Conservation (phyloP, 2,113 vertebrate species). For the Redunca redunca region DNA sequence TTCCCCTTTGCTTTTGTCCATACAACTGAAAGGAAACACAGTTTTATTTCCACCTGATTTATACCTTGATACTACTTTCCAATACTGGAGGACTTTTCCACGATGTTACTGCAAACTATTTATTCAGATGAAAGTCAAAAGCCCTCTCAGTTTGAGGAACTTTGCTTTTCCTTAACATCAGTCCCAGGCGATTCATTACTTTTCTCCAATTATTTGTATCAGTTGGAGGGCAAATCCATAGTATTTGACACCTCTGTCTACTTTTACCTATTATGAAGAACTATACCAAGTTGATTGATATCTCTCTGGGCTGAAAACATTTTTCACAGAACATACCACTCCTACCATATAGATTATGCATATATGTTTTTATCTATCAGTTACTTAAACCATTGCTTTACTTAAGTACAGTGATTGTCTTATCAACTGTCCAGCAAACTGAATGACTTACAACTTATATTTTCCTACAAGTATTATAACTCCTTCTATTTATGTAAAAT, state of each 20-base stretch:
- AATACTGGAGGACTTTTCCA: not conserved
- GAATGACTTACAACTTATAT: not conserved
- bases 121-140: not conserved
- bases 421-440: not conserved
- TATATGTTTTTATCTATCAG: not conserved
- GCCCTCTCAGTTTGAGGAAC: not conserved
- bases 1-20: not conserved
- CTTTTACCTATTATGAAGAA: not conserved
- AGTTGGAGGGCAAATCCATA: not conserved
- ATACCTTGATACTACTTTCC: not conserved
- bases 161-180: not conserved
- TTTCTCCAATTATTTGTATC: not conserved
- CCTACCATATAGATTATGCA: not conserved
- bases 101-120: not conserved
- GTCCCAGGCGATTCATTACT: not conserved
- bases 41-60: not conserved
- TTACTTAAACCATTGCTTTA: not conserved
- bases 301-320: not conserved
- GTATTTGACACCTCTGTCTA: not conserved
- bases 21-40: not conserved
- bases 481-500: not conserved
- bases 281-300: not conserved
- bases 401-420: not conserved
- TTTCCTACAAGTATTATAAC: not conserved
- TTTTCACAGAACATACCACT: not conserved